Conservation (phyloP, 2,113 vertebrate genomes). For the Entelurus aequoreus region DNA sequence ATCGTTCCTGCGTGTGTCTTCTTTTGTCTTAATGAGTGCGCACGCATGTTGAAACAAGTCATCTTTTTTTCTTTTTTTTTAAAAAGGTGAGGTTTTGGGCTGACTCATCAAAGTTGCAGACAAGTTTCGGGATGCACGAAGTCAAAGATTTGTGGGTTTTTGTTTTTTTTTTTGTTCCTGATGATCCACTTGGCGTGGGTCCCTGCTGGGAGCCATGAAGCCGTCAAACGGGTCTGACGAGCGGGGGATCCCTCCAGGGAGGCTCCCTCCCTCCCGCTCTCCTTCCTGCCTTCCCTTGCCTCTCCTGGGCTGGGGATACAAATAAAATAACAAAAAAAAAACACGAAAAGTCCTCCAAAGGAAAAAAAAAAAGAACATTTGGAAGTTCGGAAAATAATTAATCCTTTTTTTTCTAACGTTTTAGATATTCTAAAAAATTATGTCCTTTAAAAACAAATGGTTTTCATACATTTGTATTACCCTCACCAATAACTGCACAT, state of each 20-base stretch:
- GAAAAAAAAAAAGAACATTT: no score
- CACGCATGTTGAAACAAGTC: conserved; percentile 1
- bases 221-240: conserved; percentile 85
- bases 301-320: not conserved
- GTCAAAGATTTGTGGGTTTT: not conserved
- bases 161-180: not conserved
- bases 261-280: conserved; percentile 28
- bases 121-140: not conserved
- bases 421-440: no score
- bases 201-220: conserved; percentile 63
- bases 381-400: no score
- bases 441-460: no score
- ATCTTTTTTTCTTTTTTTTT: not conserved
- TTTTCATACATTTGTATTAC: no score
- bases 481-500: no score
- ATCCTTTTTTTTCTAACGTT: no score
- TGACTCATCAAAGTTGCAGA: not conserved
- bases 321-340: not conserved
- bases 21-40: conserved; percentile 9
- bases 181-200: not conserved
- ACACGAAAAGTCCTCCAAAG: no score
- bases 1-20: not conserved
- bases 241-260: conserved; percentile 73
- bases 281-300: not conserved
- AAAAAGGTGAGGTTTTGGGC: not conserved